Conservation (phyloP, 1,140 invertebrate genomes). For the Mylabris phalerata region DNA sequence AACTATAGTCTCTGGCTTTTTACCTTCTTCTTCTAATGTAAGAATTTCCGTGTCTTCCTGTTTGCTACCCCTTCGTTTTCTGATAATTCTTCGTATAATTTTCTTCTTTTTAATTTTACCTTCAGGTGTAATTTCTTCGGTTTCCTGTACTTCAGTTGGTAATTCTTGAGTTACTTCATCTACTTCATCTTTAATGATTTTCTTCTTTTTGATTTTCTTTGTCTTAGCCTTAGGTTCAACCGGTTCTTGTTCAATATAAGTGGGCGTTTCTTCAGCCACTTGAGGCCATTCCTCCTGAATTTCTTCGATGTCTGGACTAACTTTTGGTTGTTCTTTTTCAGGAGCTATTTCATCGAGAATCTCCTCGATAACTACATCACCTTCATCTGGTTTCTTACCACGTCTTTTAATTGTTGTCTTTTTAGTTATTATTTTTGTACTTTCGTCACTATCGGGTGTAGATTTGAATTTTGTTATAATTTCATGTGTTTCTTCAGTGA, state of each 20-base stretch:
- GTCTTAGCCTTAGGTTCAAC: slow-evolving; percentile 25
- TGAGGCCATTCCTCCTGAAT: slow-evolving; percentile 7
- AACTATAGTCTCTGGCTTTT: slow-evolving; percentile 34
- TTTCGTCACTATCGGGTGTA: slow-evolving; percentile 43
- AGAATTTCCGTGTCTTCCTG: slow-evolving; percentile 32
- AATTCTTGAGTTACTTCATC: slow-evolving; percentile 30
- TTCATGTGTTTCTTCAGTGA: slow-evolving; percentile 49
- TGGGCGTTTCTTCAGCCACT: slow-evolving; percentile 25
- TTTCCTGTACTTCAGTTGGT: slow-evolving; percentile 31
- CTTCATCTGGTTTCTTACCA: slow-evolving; percentile 35
- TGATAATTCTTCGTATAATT: slow-evolving; percentile 31
- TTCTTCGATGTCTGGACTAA: slow-evolving; percentile 16
- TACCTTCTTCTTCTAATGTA: slow-evolving; percentile 37
- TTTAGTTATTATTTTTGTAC: slow-evolving; percentile 48
- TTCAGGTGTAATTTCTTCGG: slow-evolving; percentile 33
- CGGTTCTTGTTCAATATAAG: slow-evolving; percentile 31
- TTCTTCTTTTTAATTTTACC: slow-evolving; percentile 33
- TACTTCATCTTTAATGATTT: slow-evolving; percentile 15
- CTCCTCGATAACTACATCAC: slow-evolving; percentile 40
- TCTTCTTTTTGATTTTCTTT: slow-evolving; percentile 32
- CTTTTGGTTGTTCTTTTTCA: slow-evolving; percentile 18
- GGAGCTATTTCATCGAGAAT: slow-evolving; percentile 39
- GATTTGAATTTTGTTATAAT: slow-evolving; percentile 50
- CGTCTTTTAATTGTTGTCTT: slow-evolving; percentile 46
- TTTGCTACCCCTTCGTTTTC: slow-evolving; percentile 32